Percentiles rank a stretch among this genome's conserved stretches.
Conservation (phyloP, 2,888 invertebrate species). For the Drosophila subsilvestris region DNA sequence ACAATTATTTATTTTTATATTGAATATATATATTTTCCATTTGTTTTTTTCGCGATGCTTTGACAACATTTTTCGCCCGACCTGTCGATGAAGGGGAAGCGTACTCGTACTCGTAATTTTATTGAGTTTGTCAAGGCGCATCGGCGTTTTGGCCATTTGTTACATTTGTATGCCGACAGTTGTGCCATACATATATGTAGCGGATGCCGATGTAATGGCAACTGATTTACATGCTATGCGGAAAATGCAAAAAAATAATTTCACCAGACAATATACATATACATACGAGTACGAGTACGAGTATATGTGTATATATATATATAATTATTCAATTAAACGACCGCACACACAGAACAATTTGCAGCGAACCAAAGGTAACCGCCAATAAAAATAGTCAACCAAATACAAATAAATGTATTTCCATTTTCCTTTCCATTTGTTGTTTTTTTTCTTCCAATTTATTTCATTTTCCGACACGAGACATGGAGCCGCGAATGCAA, state of each 20-base stretch:
- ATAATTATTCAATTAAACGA: slow-evolving; percentile 74
- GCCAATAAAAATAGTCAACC: slow-evolving; percentile 65
- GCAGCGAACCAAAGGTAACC: slow-evolving; percentile 62
- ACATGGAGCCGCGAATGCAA: slow-evolving; percentile 35
- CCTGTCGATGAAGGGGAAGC: slow-evolving; percentile 7
- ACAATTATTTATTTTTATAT: slow-evolving; percentile 44
- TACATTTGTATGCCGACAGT: slow-evolving; percentile 23
- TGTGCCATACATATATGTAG: slow-evolving; percentile 28
- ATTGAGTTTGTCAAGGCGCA: slow-evolving; percentile 57
- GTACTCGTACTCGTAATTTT: slow-evolving; percentile 49
- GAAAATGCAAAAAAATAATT: slow-evolving; percentile 43
- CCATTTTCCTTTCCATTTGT: slow-evolving; percentile 32
- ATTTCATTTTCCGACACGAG: slow-evolving; percentile 39
- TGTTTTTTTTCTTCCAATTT: slow-evolving; percentile 15
- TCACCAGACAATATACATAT: slow-evolving; percentile 9
- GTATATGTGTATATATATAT: slow-evolving; percentile 28
- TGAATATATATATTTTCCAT: slow-evolving; percentile 13
- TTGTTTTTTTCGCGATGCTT: slow-evolving; percentile 14
- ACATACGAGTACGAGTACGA: too few species aligned
- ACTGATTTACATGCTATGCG: slow-evolving; percentile 64
- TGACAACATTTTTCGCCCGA: slow-evolving; percentile 44
- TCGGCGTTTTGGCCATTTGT: slow-evolving; percentile 48
- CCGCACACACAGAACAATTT: slow-evolving; percentile 54
- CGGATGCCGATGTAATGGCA: slow-evolving; percentile 53
- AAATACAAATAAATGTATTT: slow-evolving; percentile 40